A percentile compares a stretch with the other conserved stretches of the same genome.
Conservation (phyloP, 2,113 vertebrate genomes). For the Caretta caretta region DNA sequence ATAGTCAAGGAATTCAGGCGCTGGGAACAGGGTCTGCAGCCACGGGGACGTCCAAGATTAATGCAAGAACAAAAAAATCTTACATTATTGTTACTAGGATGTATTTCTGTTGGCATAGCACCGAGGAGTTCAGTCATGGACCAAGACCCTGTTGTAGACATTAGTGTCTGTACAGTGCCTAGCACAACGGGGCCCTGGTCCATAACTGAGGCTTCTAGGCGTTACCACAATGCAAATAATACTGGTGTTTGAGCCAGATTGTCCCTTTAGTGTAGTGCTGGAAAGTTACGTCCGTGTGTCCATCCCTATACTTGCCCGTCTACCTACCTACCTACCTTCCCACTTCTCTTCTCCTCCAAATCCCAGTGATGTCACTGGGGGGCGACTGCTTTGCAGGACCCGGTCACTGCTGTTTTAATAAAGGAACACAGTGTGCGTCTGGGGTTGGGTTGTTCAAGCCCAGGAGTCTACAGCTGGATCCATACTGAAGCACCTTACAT, state of each 20-base stretch:
- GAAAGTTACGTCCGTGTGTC: accelerated
- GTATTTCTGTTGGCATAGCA: not conserved
- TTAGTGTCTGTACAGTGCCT: not conserved
- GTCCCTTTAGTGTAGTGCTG: accelerated
- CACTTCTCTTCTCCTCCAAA: not conserved
- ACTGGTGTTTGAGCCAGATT: accelerated
- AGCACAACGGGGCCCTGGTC: not conserved
- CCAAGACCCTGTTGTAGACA: no score
- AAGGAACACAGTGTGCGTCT: not conserved
- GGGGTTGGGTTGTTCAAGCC: not conserved
- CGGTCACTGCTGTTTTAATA: not conserved
- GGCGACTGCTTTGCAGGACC: not conserved
- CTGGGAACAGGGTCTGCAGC: not conserved
- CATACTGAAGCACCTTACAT: not conserved
- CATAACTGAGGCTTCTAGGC: not conserved
- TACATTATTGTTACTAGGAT: not conserved
- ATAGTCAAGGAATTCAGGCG: not conserved
- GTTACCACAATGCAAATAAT: accelerated
- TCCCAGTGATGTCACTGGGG: not conserved
- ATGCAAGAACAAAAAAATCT: not conserved
- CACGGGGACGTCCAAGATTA: no score
- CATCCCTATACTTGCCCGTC: accelerated
- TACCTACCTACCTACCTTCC: not conserved
- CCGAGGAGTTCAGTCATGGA: not conserved
- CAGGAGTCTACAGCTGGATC: not conserved